phyloP scores from a whole-genome alignment of 2,797 vertebrate species.

The Molossus alvarezi region DNA sequence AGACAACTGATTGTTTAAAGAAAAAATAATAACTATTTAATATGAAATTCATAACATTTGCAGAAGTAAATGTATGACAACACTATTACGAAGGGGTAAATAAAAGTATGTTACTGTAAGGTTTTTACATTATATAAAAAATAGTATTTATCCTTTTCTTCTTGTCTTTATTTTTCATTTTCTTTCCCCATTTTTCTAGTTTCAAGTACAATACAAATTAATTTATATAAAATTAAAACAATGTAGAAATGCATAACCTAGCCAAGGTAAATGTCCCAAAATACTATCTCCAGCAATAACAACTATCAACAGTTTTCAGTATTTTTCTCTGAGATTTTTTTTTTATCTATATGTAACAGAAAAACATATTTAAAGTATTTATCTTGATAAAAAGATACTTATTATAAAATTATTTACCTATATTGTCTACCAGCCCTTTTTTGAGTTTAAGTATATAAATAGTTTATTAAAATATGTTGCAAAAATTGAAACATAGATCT shows the following conservation, averaged over 20 bases:
- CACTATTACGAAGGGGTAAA: background rate
- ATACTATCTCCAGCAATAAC: background rate
- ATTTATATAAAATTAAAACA: conserved; percentile 54
- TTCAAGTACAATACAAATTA: background rate
- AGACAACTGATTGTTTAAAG: conserved; percentile 26
- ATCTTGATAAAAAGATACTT: background rate
- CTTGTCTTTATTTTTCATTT: conserved; percentile 43
- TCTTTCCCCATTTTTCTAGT: conserved; percentile 23
- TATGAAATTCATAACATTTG: background rate
- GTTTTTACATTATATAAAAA: background rate
- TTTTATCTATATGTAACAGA: background rate
- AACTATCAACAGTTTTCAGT: background rate
- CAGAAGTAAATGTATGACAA: background rate
- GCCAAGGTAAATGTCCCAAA: conserved; percentile 42
- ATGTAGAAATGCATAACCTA: background rate
- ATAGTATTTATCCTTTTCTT: background rate
- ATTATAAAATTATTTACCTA: background rate
- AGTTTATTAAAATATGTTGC: conserved; percentile 8
- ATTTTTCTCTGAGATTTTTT: background rate
- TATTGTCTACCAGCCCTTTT: background rate
- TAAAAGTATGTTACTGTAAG: background rate
- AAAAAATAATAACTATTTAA: background rate
- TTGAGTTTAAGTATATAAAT: background rate
- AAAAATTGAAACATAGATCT: background rate
- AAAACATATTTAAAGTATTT: conserved; percentile 41